phyloP scores from a whole-genome alignment of 2,888 invertebrate genomes.

The Tinea semifulvella region DNA sequence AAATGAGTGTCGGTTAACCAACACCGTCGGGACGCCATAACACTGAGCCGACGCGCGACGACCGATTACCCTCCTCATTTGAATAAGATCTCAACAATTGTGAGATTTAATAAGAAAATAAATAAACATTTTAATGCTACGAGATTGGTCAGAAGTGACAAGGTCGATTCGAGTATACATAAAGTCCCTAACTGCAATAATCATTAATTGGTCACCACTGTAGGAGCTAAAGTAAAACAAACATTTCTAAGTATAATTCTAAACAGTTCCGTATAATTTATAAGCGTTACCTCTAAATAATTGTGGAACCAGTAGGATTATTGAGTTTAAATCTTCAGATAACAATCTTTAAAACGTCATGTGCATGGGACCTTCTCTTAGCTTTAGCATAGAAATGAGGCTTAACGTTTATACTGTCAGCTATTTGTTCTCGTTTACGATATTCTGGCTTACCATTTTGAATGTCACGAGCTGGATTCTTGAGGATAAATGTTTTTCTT shows the following conservation, averaged over 20 bases:
- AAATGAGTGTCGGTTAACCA: conserved; percentile 32
- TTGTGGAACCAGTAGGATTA: background rate
- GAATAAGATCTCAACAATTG: conserved; percentile 40
- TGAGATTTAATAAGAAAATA: conserved; percentile 24
- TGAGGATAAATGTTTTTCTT: too few relatives aligned
- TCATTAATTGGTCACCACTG: background rate
- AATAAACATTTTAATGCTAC: background rate
- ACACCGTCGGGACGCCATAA: conserved; percentile 25
- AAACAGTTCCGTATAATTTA: conserved; percentile 12
- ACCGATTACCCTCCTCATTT: conserved; percentile 41
- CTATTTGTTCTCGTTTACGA: conserved; percentile 5
- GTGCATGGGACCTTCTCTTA: conserved; percentile 19
- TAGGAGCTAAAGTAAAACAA: too few relatives aligned
- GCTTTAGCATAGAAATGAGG: conserved; percentile 25
- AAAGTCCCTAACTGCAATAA: too few relatives aligned
- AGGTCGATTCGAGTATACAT: too few relatives aligned
- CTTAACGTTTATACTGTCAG: conserved; percentile 19
- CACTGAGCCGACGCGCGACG: conserved; percentile 39
- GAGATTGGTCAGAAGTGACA: too few relatives aligned
- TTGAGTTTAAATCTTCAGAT: conserved; percentile 21
- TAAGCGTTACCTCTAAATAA: conserved; percentile 9
- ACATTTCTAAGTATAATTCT: background rate
- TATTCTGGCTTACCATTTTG: background rate
- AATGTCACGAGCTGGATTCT: background rate
- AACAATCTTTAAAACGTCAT: conserved; percentile 24